Evolutionary conservation across 2,113 vertebrate species (phyloP).

Genomic region (Datnioides undecimradiatus): DNA sequence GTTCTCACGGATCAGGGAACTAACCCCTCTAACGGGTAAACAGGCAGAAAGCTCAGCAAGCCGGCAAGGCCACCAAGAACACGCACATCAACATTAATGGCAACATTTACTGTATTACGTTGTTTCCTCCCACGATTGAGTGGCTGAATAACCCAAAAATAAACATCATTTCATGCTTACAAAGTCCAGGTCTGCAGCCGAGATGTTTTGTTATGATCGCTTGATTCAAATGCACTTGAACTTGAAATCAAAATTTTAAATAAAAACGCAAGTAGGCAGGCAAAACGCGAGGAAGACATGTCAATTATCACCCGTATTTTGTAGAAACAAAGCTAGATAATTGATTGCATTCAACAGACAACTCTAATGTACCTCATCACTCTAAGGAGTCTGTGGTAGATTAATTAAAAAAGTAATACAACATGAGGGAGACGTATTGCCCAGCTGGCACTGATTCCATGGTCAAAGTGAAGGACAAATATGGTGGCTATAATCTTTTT

Average conservation of each 20-base stretch:
- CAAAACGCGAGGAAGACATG: constrained; percentile 46
- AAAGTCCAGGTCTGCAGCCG: constrained; percentile 23
- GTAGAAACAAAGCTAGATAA: constrained; percentile 61
- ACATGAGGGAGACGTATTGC: constrained; percentile 65
- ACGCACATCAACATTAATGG: constrained; percentile 24
- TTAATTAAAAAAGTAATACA: constrained; percentile 79
- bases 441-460: constrained; percentile 73
- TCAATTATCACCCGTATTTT: constrained; percentile 59
- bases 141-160: constrained; percentile 32
- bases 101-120: constrained; percentile 18
- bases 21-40: constrained; percentile 83
- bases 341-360: constrained; percentile 65
- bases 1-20: constrained; percentile 86
- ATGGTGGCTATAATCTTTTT: constrained; percentile 70
- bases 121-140: constrained; percentile 45
- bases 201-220: constrained; percentile 30
- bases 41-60: constrained; percentile 66
- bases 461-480: constrained; percentile 81
- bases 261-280: constrained; percentile 29
- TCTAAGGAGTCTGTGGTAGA: constrained; percentile 69
- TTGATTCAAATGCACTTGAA: constrained; percentile 28
- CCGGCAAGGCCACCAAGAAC: constrained; percentile 53
- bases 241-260: constrained; percentile 9
- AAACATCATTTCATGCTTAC: constrained; percentile 23
- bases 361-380: constrained; percentile 69